Evolutionary conservation across 1,140 invertebrate species (phyloP).

Genomic region (Dysdera silvatica): DNA sequence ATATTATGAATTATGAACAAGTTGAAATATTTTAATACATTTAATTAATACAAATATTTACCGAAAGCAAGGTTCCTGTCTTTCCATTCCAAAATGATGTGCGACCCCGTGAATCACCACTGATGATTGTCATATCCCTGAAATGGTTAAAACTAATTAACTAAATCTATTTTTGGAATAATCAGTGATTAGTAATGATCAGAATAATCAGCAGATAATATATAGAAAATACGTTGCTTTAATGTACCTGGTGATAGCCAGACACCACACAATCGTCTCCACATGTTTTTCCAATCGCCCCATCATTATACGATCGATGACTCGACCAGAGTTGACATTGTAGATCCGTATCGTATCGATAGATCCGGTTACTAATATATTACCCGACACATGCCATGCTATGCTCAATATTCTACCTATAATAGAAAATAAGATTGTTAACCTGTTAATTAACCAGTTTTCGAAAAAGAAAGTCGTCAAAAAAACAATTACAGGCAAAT

Average conservation of each 20-base stretch:
- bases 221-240: neutral
- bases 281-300: constrained; percentile 49
- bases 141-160: neutral
- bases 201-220: neutral
- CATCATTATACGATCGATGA: constrained; percentile 68
- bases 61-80: constrained; percentile 58
- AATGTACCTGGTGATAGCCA: constrained; percentile 55
- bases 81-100: constrained; percentile 80
- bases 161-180: neutral
- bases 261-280: constrained; percentile 76
- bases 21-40: neutral
- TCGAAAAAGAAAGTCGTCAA: too few relatives aligned
- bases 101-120: constrained; percentile 77
- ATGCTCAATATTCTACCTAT: constrained; percentile 70
- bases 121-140: constrained; percentile 72
- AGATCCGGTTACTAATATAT: constrained; percentile 72
- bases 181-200: constrained; percentile 48
- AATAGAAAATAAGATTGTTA: constrained; percentile 27
- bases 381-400: constrained; percentile 68
- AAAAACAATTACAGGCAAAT: too few relatives aligned
- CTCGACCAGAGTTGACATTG: constrained; percentile 72
- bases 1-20: neutral
- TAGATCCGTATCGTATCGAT: constrained; percentile 75
- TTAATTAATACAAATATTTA: neutral
- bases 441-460: too few relatives aligned